Percentiles rank a stretch among this genome's conserved stretches.
Conservation (phyloP, 2,113 vertebrate genomes). For the Pterophyllum scalare region DNA sequence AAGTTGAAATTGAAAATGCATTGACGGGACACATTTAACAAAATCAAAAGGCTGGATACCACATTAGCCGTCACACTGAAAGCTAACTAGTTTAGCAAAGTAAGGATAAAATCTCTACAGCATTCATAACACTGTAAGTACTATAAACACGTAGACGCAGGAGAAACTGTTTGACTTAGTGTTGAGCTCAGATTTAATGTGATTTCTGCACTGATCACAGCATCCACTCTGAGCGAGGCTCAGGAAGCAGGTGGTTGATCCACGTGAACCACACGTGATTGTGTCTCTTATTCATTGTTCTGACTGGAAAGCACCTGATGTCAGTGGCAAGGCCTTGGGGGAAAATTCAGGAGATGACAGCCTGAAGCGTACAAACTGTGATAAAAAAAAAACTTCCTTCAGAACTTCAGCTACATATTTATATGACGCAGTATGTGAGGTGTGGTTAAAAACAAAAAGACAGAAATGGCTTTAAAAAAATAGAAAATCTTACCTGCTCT, state of each 20-base stretch:
- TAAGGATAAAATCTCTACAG: no score
- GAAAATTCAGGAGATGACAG: not conserved
- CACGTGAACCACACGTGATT: rapidly evolving
- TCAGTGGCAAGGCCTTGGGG: not conserved
- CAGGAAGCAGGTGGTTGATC: not conserved
- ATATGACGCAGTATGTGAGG: no score
- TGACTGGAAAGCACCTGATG: not conserved
- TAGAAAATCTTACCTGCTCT: no score
- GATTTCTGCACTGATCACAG: no score
- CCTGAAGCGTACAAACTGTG: not conserved
- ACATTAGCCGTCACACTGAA: no score
- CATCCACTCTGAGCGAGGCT: not conserved
- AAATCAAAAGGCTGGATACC: not conserved
- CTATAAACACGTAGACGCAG: rapidly evolving
- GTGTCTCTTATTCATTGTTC: not conserved
- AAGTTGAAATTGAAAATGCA: not conserved
- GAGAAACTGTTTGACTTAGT: not conserved
- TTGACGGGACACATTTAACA: not conserved
- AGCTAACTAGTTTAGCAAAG: no score
- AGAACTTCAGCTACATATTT: no score
- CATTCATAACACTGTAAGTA: rapidly evolving
- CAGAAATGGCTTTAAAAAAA: no score
- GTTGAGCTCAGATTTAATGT: not conserved
- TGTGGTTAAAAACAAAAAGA: no score
- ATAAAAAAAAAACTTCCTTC: rapidly evolving